Percentiles rank a stretch among this genome's conserved stretches.
Evolutionary conservation across 2,113 vertebrate species (phyloP).

Genomic region (Anguilla japonica): DNA sequence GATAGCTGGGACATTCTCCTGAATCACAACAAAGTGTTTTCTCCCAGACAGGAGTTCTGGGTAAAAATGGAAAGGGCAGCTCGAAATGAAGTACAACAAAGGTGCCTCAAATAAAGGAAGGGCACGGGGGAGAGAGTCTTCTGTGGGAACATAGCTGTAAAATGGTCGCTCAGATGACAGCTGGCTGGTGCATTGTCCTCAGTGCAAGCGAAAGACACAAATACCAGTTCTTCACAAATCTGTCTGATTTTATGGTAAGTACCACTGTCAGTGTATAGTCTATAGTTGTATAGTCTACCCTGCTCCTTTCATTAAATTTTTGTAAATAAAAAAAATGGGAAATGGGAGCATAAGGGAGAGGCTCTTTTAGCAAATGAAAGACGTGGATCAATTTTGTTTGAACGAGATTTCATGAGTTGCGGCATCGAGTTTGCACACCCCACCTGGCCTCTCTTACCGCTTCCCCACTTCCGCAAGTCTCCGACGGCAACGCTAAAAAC

Average conservation of each 20-base stretch:
- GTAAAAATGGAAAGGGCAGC: conserved; percentile 13
- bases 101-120: conserved; percentile 6
- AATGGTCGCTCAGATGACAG: background rate
- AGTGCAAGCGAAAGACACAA: background rate
- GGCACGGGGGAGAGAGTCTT: conserved; percentile 16
- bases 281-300: too few species aligned
- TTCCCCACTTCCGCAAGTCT: background rate
- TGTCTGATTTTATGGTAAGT: too few species aligned
- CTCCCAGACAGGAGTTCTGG: conserved; percentile 41
- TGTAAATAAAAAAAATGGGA: background rate
- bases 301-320: too few species aligned
- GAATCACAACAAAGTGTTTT: conserved; percentile 52
- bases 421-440: background rate
- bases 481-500: conserved; percentile 11
- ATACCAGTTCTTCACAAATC: too few species aligned
- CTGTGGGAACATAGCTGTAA: background rate
- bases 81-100: conserved; percentile 15
- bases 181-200: background rate
- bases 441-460: background rate
- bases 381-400: conserved; percentile 56
- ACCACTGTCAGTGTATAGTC: too few species aligned
- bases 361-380: background rate
- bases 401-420: conserved; percentile 41
- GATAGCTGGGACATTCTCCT: conserved; percentile 50
- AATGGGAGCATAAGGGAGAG: conserved; percentile 26